Evolutionary conservation across 2,888 invertebrate species (phyloP).

Genomic region (Adineta ricciae): DNA sequence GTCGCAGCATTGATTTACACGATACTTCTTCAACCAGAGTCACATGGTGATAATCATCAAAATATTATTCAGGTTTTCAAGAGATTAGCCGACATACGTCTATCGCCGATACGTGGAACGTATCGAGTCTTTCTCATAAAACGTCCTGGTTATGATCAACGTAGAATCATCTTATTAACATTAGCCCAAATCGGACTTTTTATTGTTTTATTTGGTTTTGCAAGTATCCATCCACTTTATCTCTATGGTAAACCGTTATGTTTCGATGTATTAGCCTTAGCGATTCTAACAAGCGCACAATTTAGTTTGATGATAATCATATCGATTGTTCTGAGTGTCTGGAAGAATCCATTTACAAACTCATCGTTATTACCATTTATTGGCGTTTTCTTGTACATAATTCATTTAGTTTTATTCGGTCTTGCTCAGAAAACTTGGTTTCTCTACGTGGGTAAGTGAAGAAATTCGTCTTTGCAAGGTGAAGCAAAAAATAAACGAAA

Average conservation of each 20-base stretch:
- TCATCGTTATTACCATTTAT: background rate
- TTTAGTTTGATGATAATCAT: background rate
- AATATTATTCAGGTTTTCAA: background rate
- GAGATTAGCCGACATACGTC: background rate
- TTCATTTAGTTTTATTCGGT: background rate
- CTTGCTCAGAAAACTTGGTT: background rate
- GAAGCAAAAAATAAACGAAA: too few relatives aligned
- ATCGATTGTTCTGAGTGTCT: background rate
- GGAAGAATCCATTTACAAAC: background rate
- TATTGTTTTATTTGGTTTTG: background rate
- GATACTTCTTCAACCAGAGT: background rate
- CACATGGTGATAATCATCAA: background rate
- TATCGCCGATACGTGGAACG: background rate
- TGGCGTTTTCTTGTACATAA: background rate
- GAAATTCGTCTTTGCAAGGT: background rate
- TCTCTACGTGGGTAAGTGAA: background rate
- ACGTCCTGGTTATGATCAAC: background rate
- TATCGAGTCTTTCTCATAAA: background rate
- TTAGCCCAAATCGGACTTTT: background rate
- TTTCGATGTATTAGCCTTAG: background rate
- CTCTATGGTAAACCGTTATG: background rate
- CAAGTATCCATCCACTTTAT: background rate
- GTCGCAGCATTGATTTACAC: background rate
- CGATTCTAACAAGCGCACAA: background rate
- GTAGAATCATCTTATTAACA: background rate